Percentiles rank a stretch among this genome's conserved stretches.
phyloP scores from a whole-genome alignment of 2,888 invertebrate genomes.

The Andrena hattorfiana region DNA sequence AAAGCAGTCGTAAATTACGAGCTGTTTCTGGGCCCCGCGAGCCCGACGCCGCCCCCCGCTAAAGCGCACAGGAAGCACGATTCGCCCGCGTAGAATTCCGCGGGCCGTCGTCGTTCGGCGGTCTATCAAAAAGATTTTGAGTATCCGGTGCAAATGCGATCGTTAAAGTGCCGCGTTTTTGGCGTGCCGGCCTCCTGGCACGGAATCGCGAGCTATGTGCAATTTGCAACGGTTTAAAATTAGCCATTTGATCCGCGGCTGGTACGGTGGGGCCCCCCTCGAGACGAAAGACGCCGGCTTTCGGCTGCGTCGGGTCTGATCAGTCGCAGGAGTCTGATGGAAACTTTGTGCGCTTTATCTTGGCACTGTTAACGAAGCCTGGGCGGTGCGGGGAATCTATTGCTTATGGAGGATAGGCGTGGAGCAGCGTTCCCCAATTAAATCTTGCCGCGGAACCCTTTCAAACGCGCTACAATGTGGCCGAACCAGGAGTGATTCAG shows the following conservation, averaged over 20 bases:
- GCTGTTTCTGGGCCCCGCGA: background rate
- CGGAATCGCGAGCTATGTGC: conserved; percentile 36
- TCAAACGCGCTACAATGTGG: too few species aligned
- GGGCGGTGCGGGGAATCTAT: too few species aligned
- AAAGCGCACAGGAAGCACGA: conserved; percentile 4
- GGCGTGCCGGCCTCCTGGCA: conserved; percentile 36
- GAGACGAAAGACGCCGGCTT: too few species aligned
- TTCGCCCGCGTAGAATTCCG: background rate
- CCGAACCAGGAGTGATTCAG: too few species aligned
- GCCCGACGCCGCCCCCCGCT: background rate
- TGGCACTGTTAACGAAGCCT: too few species aligned
- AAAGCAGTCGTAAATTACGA: conserved; percentile 52
- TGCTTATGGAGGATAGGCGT: too few species aligned
- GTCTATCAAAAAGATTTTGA: background rate
- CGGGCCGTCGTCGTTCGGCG: background rate
- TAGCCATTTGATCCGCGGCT: conserved; percentile 26
- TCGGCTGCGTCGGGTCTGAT: too few species aligned
- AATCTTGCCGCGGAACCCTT: too few species aligned
- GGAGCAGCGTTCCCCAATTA: too few species aligned
- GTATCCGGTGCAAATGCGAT: conserved; percentile 24
- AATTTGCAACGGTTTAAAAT: conserved; percentile 47
- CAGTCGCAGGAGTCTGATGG: too few species aligned
- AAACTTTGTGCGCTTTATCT: too few species aligned
- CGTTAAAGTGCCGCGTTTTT: conserved; percentile 41
- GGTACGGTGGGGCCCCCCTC: background rate